Conservation (phyloP, 1,140 invertebrate species). For the Cecropterus lyciades region DNA sequence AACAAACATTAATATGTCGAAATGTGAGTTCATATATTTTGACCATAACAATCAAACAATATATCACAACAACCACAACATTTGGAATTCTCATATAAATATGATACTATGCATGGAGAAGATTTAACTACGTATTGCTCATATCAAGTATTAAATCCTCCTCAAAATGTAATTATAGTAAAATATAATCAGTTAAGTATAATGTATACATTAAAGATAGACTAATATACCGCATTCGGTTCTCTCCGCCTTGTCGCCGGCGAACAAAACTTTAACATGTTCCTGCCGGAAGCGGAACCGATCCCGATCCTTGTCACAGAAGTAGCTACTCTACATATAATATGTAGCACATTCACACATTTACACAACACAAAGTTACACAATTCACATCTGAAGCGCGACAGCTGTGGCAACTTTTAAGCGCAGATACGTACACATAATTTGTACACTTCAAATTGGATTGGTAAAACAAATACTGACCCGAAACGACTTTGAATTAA, state of each 20-base stretch:
- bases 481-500: conserved; percentile 5
- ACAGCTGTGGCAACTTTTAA: conserved; percentile 7
- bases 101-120: too few relatives aligned
- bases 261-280: conserved; percentile 89
- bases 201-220: conserved; percentile 13
- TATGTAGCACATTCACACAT: conserved; percentile 34
- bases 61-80: too few relatives aligned
- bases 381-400: conserved; percentile 1
- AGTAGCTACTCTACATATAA: conserved; percentile 18
- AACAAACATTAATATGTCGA: too few relatives aligned
- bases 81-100: too few relatives aligned
- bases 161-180: too few relatives aligned
- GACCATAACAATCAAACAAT: too few relatives aligned
- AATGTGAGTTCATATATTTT: too few relatives aligned
- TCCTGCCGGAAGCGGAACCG: conserved; percentile 48
- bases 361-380: conserved; percentile 38
- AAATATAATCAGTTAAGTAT: too few relatives aligned
- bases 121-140: too few relatives aligned
- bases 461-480: background rate
- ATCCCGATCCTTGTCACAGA: conserved; percentile 39
- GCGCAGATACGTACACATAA: background rate
- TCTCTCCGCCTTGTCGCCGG: conserved; percentile 85
- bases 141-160: too few relatives aligned
- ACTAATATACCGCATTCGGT: conserved; percentile 58
- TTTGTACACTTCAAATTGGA: background rate